phyloP scores from a whole-genome alignment of 2,113 vertebrate genomes.

The Nycticorax nycticorax region DNA sequence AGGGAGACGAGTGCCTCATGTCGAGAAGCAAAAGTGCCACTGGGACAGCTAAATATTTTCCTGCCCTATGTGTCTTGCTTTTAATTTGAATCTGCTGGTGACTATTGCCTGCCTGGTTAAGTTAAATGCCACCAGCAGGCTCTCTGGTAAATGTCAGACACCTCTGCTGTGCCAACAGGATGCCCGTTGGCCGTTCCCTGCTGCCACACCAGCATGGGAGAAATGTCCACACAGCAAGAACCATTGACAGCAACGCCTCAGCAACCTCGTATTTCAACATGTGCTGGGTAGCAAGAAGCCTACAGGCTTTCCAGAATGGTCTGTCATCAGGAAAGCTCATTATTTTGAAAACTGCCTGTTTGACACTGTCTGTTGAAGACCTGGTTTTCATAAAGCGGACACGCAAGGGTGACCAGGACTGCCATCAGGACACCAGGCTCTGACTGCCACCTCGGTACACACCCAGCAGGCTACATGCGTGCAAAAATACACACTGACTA shows the following conservation, averaged over 20 bases:
- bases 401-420: neutral
- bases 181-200: accelerated
- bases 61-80: neutral
- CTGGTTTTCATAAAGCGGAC: accelerated
- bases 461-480: neutral
- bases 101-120: neutral
- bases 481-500: neutral
- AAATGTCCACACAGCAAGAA: neutral
- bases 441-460: neutral
- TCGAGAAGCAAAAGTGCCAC: neutral
- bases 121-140: neutral
- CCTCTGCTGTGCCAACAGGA: neutral
- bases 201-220: accelerated
- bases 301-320: neutral
- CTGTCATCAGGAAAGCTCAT: neutral
- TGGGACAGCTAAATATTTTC: neutral
- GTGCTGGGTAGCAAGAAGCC: neutral
- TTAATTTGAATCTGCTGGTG: neutral
- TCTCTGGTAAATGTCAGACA: neutral
- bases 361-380: neutral
- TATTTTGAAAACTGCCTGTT: neutral
- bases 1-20: neutral
- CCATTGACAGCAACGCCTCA: neutral
- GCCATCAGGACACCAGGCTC: neutral
- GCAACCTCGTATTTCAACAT: neutral